A percentile compares a stretch with the other conserved stretches of the same genome.
phyloP scores from a whole-genome alignment of 2,797 vertebrate genomes.

The Squalus acanthias region DNA sequence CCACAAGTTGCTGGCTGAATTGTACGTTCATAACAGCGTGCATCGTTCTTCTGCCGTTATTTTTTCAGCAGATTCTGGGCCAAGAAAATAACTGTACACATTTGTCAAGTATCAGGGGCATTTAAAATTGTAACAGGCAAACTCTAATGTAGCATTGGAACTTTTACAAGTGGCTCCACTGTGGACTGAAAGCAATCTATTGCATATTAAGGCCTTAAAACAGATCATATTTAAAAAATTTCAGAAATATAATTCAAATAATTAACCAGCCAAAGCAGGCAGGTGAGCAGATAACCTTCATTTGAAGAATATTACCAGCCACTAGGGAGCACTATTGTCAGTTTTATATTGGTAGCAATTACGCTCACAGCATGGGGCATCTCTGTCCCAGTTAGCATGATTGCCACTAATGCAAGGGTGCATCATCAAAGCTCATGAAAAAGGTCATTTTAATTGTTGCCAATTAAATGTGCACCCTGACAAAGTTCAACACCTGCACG shows the following conservation, averaged over 20 bases:
- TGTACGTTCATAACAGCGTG: neutral
- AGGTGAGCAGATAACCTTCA: neutral
- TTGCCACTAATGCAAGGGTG: neutral
- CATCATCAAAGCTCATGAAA: neutral
- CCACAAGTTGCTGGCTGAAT: neutral
- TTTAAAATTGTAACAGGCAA: neutral
- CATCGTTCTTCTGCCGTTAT: neutral
- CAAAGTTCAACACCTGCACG: neutral
- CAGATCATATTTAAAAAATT: neutral
- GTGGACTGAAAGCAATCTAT: neutral
- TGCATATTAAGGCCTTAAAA: neutral
- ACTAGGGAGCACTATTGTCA: conserved; percentile 4
- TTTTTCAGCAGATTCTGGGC: neutral
- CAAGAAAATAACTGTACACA: neutral
- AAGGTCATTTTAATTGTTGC: conserved; percentile 6
- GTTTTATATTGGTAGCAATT: neutral
- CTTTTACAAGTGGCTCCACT: neutral
- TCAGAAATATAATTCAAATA: neutral
- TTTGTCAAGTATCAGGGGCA: neutral
- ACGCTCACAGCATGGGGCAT: neutral
- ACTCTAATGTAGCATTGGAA: neutral
- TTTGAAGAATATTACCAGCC: neutral
- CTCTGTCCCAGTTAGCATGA: neutral
- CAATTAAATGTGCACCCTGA: neutral
- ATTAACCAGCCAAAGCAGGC: neutral